phyloP scores from a whole-genome alignment of 1,140 invertebrate genomes.

The Notospermus geniculatus region DNA sequence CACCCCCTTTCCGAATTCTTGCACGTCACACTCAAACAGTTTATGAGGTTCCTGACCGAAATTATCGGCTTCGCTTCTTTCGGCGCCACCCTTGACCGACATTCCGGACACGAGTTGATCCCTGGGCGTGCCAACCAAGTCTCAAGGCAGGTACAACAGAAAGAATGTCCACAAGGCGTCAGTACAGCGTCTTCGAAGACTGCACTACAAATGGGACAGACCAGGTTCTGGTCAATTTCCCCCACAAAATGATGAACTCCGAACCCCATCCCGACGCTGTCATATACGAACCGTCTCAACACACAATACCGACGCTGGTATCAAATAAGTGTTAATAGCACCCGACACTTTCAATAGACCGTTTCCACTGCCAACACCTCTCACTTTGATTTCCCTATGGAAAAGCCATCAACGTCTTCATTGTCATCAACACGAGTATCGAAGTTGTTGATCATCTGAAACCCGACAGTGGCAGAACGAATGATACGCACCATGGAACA shows the following conservation, averaged over 20 bases:
- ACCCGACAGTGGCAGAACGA: too few relatives aligned
- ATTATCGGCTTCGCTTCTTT: slow-evolving; percentile 36
- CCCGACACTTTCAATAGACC: too few relatives aligned
- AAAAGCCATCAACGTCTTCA: too few relatives aligned
- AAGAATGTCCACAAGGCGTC: slow-evolving; percentile 48
- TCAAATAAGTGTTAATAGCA: too few relatives aligned
- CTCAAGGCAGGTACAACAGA: slow-evolving; percentile 40
- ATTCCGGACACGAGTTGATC: slow-evolving; percentile 44
- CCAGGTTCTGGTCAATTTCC: slow-evolving; percentile 41
- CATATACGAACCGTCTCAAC: background rate
- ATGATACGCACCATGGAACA: too few relatives aligned
- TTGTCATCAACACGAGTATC: too few relatives aligned
- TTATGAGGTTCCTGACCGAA: slow-evolving; percentile 45
- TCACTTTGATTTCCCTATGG: too few relatives aligned
- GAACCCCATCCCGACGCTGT: slow-evolving; percentile 37
- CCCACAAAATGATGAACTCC: slow-evolving; percentile 34
- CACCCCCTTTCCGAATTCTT: slow-evolving; percentile 38
- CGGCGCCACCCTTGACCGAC: slow-evolving; percentile 30
- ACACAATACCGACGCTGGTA: too few relatives aligned
- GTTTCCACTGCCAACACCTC: too few relatives aligned
- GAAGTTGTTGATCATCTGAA: too few relatives aligned
- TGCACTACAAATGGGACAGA: slow-evolving; percentile 45
- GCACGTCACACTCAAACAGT: slow-evolving; percentile 39
- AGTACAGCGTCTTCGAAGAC: slow-evolving; percentile 48
- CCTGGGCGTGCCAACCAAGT: slow-evolving; percentile 40